Base-by-base conservation (phyloP, 2,888 invertebrate species). In the Leptogaster cylindrica region DNA sequence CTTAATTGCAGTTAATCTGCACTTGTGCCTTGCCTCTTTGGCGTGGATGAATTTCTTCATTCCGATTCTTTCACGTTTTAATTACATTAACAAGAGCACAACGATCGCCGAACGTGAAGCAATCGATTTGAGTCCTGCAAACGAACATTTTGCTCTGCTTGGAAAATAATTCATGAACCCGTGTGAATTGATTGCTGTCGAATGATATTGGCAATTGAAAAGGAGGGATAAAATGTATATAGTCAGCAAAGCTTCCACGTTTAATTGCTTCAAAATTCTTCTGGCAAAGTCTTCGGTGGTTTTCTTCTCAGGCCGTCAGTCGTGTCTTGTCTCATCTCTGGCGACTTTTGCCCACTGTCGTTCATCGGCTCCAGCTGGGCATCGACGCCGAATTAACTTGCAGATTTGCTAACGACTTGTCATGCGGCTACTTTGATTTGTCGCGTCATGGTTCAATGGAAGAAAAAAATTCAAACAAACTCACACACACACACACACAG, bases 351-450 rank as follows among this genome's bases (percentile, higher is more conserved):
- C n/a, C 25, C 46, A 23, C 20, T 20, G 23, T 10, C 46, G n/a
- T 44, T 0, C 23, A 52, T 31, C 18, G 18, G 52, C 31, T 33
- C 16, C 10, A 20, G 16, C 52, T 8, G 10, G 31, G 33, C 52
- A 16, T 33, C 16, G 33, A 20, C 16, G 33, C 18, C 16, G 52
- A 52, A 52, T 31, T 33, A 52, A 16, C 20, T 52, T 31, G 16
- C 20, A 7, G 52, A 52, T 52, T 52, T 52, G 52, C 27, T 52
- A 52, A 52, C 52, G 52, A 52, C 18, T 33, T 52, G 52, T 52
- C 52, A 31, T 20, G 52, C 52, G 52, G 52, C 33, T 18, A 31
- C 52, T 52, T 52, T 52, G 52, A 52, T 52, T 52, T n/a, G n/a
- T n/a, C n/a, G n/a, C n/a, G n/a, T n/a, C n/a, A n/a, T n/a, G n/a